These are phyloP conservation scores for Scelioninae gen. 1 DNA, from an alignment of 2,888 invertebrate genomes.

Conservation along the genomic window DNA sequence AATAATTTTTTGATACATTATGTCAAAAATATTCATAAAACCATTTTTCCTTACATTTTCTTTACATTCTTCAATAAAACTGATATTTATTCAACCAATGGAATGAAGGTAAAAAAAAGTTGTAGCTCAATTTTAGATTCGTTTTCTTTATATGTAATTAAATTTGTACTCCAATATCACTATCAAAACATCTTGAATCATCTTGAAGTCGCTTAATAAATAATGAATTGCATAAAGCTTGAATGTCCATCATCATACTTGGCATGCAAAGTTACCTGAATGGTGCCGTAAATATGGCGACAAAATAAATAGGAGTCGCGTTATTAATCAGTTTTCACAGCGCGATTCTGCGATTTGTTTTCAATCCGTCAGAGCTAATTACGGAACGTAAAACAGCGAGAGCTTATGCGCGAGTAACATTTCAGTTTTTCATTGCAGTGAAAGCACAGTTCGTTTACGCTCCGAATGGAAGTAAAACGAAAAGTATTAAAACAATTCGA, in stretches of 20 bases:
- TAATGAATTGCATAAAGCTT: background rate
- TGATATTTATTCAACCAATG: no score
- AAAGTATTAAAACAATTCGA: slow-evolving; percentile 65
- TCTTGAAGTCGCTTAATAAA: no score
- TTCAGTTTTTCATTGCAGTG: slow-evolving; percentile 56
- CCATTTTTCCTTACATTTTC: no score
- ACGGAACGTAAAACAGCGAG: slow-evolving; percentile 44
- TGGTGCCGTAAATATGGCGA: slow-evolving; percentile 4
- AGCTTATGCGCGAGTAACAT: slow-evolving; percentile 41
- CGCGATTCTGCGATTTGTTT: slow-evolving; percentile 51
- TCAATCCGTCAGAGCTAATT: slow-evolving; percentile 56
- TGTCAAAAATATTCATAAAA: no score
- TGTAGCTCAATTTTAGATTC: no score
- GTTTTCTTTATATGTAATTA: no score
- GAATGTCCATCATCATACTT: background rate
- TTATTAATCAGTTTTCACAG: slow-evolving; percentile 50
- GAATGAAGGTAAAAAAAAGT: no score
- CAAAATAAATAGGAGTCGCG: slow-evolving; percentile 12
- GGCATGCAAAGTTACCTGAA: background rate
- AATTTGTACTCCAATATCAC: no score
- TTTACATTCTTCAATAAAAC: no score
- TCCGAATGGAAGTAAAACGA: slow-evolving; percentile 50
- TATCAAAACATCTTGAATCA: no score
- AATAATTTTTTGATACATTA: no score
- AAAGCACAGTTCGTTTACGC: slow-evolving; percentile 57